A percentile compares a stretch with the other conserved stretches of the same genome.
These are phyloP conservation scores for Melipona quadrifasciata DNA, from an alignment of 1,140 invertebrate species.

Conservation along the genomic window DNA sequence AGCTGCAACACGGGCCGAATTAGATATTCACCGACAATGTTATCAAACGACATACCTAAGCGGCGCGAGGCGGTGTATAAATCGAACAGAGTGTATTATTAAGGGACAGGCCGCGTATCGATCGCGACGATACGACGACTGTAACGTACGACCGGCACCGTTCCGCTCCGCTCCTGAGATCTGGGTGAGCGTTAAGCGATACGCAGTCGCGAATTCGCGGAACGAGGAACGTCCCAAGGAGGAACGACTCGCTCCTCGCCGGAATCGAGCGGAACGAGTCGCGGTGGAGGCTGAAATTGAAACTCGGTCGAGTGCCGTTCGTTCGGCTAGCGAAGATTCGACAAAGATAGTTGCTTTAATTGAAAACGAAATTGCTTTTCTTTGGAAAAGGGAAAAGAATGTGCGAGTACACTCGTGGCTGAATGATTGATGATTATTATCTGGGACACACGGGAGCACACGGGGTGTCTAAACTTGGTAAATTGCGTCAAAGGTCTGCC, in stretches of 20 bases:
- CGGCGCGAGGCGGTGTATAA: conserved; percentile 30
- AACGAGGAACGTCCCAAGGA: not conserved
- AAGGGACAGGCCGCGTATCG: conserved; percentile 33
- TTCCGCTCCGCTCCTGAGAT: not conserved
- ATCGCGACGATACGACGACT: conserved; percentile 1
- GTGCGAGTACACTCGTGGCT: not conserved
- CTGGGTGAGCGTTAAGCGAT: not conserved
- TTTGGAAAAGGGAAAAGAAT: not conserved
- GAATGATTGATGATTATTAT: not conserved
- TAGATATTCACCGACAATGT: conserved; percentile 50
- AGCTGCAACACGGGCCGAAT: conserved; percentile 13
- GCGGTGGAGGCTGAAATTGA: not conserved
- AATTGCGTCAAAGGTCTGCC: not conserved
- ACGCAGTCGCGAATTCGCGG: not conserved
- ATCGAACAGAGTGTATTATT: conserved; percentile 54
- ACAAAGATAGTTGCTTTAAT: not conserved
- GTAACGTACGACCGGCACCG: not conserved
- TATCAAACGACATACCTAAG: conserved; percentile 25
- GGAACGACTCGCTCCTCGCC: not conserved
- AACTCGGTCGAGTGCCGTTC: not conserved
- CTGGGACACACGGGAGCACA: too few relatives aligned
- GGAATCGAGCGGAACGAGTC: not conserved
- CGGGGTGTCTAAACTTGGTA: not conserved
- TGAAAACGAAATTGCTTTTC: not conserved
- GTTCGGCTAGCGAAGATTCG: not conserved